phyloP scores from a whole-genome alignment of 2,797 vertebrate genomes.

The Pseudocheirus occidentalis region DNA sequence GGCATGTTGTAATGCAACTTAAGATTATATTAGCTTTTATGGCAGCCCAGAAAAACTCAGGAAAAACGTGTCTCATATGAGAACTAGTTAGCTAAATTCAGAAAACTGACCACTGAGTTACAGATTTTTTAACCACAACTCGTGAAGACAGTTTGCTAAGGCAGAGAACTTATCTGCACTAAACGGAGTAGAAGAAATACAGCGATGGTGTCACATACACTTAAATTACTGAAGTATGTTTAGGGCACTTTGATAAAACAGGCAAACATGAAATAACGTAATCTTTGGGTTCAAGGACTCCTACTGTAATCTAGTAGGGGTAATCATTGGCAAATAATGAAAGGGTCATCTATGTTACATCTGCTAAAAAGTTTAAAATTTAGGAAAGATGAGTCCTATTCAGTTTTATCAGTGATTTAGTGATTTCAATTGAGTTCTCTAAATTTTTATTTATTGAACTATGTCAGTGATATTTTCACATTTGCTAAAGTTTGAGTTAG shows the following conservation, averaged over 20 bases:
- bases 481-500: conserved; percentile 29
- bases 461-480: conserved; percentile 2
- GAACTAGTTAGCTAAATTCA: background rate
- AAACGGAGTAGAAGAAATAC: background rate
- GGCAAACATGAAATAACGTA: background rate
- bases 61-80: background rate
- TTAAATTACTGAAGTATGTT: background rate
- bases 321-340: background rate
- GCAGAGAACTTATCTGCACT: background rate
- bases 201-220: background rate
- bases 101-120: background rate
- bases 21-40: background rate
- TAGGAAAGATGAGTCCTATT: conserved; percentile 4
- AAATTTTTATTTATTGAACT: conserved; percentile 24
- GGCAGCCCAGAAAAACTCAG: background rate
- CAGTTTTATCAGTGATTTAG: background rate
- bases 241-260: background rate
- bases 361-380: too few species aligned
- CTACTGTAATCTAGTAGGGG: background rate
- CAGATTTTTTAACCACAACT: background rate
- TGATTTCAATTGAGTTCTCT: conserved; percentile 2
- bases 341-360: background rate
- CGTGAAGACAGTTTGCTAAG: background rate
- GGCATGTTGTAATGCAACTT: background rate
- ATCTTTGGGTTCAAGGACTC: background rate